A percentile compares a stretch with the other conserved stretches of the same genome.
Conservation (phyloP, 2,888 invertebrate species). For the Xanthia icteritia region DNA sequence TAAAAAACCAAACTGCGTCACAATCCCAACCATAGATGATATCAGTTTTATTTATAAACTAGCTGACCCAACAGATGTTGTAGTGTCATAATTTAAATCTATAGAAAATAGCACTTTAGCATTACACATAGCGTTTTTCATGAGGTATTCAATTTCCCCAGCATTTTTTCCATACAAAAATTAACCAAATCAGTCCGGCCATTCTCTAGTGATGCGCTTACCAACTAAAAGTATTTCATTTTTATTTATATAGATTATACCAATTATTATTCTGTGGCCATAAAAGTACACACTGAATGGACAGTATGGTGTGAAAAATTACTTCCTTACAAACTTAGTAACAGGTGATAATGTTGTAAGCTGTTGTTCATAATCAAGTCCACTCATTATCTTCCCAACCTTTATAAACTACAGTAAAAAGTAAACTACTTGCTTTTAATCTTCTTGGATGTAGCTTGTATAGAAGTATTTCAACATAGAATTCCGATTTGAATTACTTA, state of each 20-base stretch:
- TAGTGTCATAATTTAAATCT: too few species aligned
- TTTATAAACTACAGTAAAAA: neutral
- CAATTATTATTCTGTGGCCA: neutral
- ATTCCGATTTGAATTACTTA: neutral
- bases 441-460: neutral
- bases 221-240: neutral
- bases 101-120: too few species aligned
- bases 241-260: neutral
- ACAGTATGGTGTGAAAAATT: neutral
- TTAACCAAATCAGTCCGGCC: neutral
- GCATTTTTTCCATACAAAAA: neutral
- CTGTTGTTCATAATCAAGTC: constrained; percentile 3
- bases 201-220: neutral
- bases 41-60: neutral
- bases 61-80: too few species aligned
- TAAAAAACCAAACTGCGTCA: neutral
- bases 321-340: neutral
- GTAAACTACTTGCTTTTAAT: neutral
- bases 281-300: neutral
- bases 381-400: neutral
- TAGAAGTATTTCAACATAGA: neutral
- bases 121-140: too few species aligned
- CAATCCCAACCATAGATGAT: neutral
- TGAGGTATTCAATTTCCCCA: too few species aligned
- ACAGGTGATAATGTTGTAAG: neutral